Percentiles rank a stretch among this genome's conserved stretches.
Conservation (phyloP, 2,888 invertebrate genomes). For the Limnephilus marmoratus region DNA sequence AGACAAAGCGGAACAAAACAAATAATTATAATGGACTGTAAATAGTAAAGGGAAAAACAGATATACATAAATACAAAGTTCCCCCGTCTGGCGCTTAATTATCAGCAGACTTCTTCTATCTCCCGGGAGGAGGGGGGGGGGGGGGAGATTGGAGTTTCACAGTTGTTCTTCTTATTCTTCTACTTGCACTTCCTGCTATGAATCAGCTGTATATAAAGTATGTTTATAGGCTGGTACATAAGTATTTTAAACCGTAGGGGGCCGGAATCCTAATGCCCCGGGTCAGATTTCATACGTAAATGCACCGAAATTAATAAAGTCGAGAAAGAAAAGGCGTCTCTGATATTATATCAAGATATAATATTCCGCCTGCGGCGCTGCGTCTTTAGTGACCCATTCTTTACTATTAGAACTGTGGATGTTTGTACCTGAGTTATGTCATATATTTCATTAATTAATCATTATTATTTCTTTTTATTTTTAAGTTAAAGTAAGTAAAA, state of each 20-base stretch:
- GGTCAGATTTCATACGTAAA: too few species aligned
- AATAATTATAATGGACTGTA: conserved; percentile 60
- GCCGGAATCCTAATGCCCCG: background rate
- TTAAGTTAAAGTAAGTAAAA: too few species aligned
- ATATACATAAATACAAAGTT: conserved; percentile 39
- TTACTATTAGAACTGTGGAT: background rate
- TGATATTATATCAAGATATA: background rate
- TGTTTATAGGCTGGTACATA: background rate
- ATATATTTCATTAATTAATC: too few species aligned
- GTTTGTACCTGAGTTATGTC: too few species aligned
- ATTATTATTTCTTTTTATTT: too few species aligned
- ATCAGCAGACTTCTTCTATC: conserved; percentile 51
- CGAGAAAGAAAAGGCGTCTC: background rate
- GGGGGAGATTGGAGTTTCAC: background rate
- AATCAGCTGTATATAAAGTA: background rate
- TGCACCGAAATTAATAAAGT: too few species aligned
- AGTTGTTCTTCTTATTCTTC: background rate
- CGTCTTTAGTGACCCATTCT: background rate
- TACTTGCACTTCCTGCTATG: background rate
- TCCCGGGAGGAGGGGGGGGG: background rate
- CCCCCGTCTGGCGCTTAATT: conserved; percentile 57
- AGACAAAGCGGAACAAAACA: conserved; percentile 54
- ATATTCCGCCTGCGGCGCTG: background rate
- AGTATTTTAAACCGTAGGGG: background rate
- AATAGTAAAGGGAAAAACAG: conserved; percentile 54